Conservation (phyloP, 2,888 invertebrate genomes). For the Caenorhabditis macrosperma region DNA sequence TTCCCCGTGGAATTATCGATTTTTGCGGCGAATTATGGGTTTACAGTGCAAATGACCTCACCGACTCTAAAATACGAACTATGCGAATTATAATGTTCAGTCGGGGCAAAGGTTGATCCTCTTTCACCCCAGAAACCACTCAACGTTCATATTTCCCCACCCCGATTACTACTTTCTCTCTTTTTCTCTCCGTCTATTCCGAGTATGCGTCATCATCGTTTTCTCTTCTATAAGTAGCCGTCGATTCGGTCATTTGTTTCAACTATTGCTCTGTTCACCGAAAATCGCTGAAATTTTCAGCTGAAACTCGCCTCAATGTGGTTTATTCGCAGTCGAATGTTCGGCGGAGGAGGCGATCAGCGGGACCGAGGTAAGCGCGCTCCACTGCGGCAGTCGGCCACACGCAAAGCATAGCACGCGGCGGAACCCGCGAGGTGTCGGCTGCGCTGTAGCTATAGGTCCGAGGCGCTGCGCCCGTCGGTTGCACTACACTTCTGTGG, state of each 20-base stretch:
- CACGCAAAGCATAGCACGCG: neutral
- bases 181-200: neutral
- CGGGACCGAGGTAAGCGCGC: conserved; percentile 17
- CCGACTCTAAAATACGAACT: no score
- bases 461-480: no score
- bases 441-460: no score
- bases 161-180: neutral
- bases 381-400: neutral
- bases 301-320: conserved; percentile 6
- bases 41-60: no score
- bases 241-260: no score
- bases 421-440: neutral
- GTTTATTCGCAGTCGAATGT: conserved; percentile 40
- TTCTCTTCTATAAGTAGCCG: no score
- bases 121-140: conserved; percentile 1
- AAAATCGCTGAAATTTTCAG: no score
- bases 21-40: no score
- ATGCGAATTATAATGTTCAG: no score
- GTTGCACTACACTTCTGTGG: no score
- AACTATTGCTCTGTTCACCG: no score
- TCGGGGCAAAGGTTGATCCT: neutral
- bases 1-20: no score
- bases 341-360: conserved; percentile 36
- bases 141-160: neutral
- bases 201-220: neutral